phyloP scores from a whole-genome alignment of 2,797 vertebrate species.

The Xiphorhynchus erythropygius region DNA sequence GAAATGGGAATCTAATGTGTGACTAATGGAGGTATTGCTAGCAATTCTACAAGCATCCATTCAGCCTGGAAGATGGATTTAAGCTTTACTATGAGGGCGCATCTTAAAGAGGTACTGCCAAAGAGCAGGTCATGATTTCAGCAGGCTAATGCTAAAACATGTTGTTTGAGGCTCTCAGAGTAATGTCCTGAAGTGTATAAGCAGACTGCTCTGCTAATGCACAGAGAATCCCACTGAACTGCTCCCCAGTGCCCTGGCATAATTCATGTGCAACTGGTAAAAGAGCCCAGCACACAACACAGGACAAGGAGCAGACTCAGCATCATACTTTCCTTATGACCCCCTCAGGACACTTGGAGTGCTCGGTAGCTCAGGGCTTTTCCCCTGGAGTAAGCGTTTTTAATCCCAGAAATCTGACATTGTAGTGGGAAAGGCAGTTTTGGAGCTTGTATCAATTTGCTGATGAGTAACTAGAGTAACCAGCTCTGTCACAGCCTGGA shows the following conservation, averaged over 20 bases:
- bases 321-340: neutral
- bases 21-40: conserved; percentile 46
- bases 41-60: conserved; percentile 11
- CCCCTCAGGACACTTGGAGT: neutral
- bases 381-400: neutral
- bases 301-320: neutral
- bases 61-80: neutral
- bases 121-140: neutral
- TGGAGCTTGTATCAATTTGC: neutral
- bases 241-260: neutral
- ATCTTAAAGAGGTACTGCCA: neutral
- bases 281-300: neutral
- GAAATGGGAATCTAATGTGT: conserved; percentile 44
- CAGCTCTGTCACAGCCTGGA: neutral
- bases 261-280: neutral
- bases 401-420: neutral
- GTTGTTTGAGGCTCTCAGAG: neutral
- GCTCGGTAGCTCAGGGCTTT: neutral
- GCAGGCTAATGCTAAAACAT: neutral
- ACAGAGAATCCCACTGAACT: neutral
- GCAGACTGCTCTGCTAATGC: neutral
- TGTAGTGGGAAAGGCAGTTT: neutral
- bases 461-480: conserved; percentile 30
- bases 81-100: neutral
- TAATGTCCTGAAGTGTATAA: neutral